These are phyloP conservation scores for Henricia sp. DNA, from an alignment of 53 echinoderm and acorn worm genomes.

Conservation along the genomic window DNA sequence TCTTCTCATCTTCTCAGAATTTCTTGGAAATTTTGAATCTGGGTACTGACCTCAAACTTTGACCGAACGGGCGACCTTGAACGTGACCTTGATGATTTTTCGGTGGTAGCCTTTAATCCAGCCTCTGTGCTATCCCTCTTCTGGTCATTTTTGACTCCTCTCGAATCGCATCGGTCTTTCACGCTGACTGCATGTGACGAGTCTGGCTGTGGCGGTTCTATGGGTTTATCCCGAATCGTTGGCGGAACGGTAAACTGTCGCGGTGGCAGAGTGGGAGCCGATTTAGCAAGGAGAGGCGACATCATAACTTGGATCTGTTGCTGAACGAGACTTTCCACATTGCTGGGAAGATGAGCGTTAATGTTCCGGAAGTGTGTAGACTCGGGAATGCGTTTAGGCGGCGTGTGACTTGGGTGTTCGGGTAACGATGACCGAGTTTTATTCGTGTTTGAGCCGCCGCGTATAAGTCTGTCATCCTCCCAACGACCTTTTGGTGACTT, in stretches of 20 bases:
- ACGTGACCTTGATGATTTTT: slow-evolving; percentile 53
- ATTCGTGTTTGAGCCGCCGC: slow-evolving; percentile 44
- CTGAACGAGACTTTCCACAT: slow-evolving; percentile 53
- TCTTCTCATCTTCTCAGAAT: too few species aligned
- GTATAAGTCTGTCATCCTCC: slow-evolving; percentile 42
- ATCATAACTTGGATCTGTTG: slow-evolving; percentile 55
- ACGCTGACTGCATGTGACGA: neutral
- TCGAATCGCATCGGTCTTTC: slow-evolving; percentile 26
- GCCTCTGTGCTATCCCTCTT: slow-evolving; percentile 54
- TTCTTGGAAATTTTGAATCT: too few species aligned
- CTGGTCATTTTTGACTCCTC: slow-evolving; percentile 46
- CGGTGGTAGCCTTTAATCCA: slow-evolving; percentile 42
- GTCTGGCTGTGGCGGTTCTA: slow-evolving; percentile 29
- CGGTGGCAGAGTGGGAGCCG: slow-evolving; percentile 23
- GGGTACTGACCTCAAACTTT: slow-evolving; percentile 49
- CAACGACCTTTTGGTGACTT: slow-evolving; percentile 43
- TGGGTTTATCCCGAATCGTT: slow-evolving; percentile 40
- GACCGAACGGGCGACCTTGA: slow-evolving; percentile 56
- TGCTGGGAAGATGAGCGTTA: slow-evolving; percentile 43
- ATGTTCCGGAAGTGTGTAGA: slow-evolving; percentile 43
- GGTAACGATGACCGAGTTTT: slow-evolving; percentile 52
- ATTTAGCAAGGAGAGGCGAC: slow-evolving; percentile 48
- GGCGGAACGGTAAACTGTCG: slow-evolving; percentile 55
- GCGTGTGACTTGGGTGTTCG: slow-evolving; percentile 52
- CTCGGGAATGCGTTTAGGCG: slow-evolving; percentile 48